These are phyloP conservation scores for Eunapius fragilis DNA, from an alignment of 37 sponge, comb jelly and placozoan genomes.

Conservation along the genomic window DNA sequence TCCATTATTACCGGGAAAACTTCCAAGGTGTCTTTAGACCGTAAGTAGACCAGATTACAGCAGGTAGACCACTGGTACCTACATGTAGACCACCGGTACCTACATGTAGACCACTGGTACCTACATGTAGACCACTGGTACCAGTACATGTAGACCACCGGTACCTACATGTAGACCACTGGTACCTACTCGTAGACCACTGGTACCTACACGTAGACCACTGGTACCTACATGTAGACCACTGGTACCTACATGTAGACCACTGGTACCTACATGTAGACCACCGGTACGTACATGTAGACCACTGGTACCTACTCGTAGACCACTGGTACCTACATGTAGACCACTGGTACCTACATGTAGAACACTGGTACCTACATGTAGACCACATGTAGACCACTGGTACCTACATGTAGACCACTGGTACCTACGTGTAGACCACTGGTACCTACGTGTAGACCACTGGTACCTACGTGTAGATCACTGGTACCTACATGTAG, in stretches of 20 bases:
- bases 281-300: neutral
- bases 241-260: neutral
- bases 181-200: too few species aligned
- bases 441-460: neutral
- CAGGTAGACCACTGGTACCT: neutral
- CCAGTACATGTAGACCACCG: neutral
- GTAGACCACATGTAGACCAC: too few species aligned
- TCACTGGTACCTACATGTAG: neutral
- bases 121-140: neutral
- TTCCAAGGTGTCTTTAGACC: conserved; percentile 68
- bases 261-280: neutral
- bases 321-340: too few species aligned
- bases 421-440: too few species aligned
- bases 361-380: too few species aligned
- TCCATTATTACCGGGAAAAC: conserved; percentile 61
- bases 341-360: too few species aligned
- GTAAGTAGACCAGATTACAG: neutral
- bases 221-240: neutral
- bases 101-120: neutral
- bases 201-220: too few species aligned
- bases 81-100: neutral
- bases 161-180: neutral
- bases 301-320: neutral
- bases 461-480: neutral
- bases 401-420: too few species aligned